Percentiles rank a stretch among this genome's conserved stretches.
These are phyloP conservation scores for Pyxicephalus adspersus DNA, from an alignment of 2,113 vertebrate genomes.

Conservation along the genomic window DNA sequence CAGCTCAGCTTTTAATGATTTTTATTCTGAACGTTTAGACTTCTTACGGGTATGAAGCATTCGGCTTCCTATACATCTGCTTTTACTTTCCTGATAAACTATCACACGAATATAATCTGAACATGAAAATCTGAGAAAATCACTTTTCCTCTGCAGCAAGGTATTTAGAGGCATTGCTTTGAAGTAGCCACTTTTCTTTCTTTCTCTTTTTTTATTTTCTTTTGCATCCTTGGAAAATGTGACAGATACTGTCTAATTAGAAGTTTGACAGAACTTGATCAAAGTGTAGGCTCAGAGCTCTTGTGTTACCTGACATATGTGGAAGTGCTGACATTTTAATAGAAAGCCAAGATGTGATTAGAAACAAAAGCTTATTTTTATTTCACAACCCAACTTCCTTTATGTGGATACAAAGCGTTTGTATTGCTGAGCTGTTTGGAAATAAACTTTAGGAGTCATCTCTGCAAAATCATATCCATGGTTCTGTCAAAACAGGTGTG, in stretches of 20 bases:
- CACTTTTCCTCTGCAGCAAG: background rate
- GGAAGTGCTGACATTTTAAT: slow-evolving; percentile 30
- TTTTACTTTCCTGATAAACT: slow-evolving; percentile 47
- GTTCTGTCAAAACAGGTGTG: background rate
- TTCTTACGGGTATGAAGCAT: slow-evolving; percentile 1
- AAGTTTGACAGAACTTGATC: slow-evolving; percentile 36
- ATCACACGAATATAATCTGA: slow-evolving; percentile 19
- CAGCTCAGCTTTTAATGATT: slow-evolving; percentile 18
- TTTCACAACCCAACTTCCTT: background rate
- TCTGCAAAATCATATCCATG: background rate
- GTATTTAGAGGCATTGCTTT: slow-evolving; percentile 24
- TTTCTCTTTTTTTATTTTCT: background rate
- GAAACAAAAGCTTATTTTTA: background rate
- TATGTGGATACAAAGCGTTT: background rate
- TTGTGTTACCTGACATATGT: slow-evolving; percentile 36
- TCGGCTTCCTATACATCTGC: slow-evolving; percentile 35
- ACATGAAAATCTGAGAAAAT: slow-evolving; percentile 19
- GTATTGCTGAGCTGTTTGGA: background rate
- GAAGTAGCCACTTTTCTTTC: background rate
- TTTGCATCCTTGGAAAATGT: slow-evolving; percentile 13
- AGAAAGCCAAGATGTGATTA: background rate
- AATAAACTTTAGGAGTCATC: background rate
- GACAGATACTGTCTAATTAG: slow-evolving; percentile 45
- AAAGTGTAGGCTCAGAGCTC: slow-evolving; percentile 31
- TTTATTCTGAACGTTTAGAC: background rate